Evolutionary conservation across 2,113 vertebrate genomes (phyloP).

Genomic region (Emberiza fucata): DNA sequence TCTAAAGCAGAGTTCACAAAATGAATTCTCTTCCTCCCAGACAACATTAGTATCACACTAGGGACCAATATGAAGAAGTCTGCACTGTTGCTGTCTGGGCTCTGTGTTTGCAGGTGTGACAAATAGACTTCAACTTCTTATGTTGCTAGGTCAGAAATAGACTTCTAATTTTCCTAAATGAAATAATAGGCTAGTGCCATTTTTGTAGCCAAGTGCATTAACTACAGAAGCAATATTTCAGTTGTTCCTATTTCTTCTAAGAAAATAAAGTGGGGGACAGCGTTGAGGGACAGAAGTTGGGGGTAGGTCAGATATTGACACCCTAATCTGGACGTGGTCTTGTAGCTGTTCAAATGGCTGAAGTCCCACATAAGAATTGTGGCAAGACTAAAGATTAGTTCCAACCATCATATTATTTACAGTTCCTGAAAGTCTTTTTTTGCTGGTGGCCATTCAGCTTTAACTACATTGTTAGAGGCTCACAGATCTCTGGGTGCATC

Average conservation of each 20-base stretch:
- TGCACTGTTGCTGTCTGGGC: not conserved
- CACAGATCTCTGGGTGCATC: not conserved
- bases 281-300: not conserved
- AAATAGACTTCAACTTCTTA: conserved; percentile 50
- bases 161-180: conserved; percentile 42
- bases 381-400: not conserved
- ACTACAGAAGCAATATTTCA: conserved; percentile 8
- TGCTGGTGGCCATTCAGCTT: not conserved
- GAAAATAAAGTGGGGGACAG: not conserved
- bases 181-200: not conserved
- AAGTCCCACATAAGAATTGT: not conserved
- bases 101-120: conserved; percentile 20
- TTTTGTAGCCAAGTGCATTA: not conserved
- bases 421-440: not conserved
- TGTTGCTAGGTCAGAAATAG: conserved; percentile 1
- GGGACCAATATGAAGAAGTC: not conserved
- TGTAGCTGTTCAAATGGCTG: not conserved
- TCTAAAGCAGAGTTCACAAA: not conserved
- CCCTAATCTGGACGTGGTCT: not conserved
- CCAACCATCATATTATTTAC: not conserved
- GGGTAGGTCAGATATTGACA: not conserved
- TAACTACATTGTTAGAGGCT: not conserved
- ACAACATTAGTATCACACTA: not conserved
- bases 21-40: conserved; percentile 19
- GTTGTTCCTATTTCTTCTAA: not conserved